Base-by-base conservation (phyloP, 2,797 vertebrate genomes). In the Acanthis flammea region DNA sequence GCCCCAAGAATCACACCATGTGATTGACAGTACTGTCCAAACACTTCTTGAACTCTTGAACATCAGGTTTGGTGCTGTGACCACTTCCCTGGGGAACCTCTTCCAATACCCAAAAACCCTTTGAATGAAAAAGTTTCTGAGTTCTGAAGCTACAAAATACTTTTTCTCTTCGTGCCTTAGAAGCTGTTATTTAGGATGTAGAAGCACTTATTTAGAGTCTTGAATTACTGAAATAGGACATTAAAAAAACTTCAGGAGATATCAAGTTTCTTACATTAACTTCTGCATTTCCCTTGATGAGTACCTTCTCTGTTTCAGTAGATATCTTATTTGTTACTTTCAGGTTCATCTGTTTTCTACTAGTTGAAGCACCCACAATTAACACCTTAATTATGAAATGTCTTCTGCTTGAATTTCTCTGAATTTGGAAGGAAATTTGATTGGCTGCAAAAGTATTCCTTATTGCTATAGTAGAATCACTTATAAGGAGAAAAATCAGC, bases 291-390 rank as follows among this genome's bases (percentile, higher is more conserved):
- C 25, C 65, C 53, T 80, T 76, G 30, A 70, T 53, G 28, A 88
- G 51, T 87, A 51, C 42, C 22, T 67, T 77, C 47, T 80, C 23
- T 72, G 10, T 94, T 84, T 97, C 79, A 79, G 60, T 65, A 88
- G 66, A 63, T 45, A 31, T n/a, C 75, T 68, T 48, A 63, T 85
- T 61, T 23, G 5, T 50, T 88, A 28, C 47, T 67, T 90, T 89
- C 58, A 63, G 67, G 73, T 76, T 96, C 80, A 77, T 92, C 73
- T 94, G 47, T 91, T 95, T 96, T 84, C 91, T 91, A 87, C 72
- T 88, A 67, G 41, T 30, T 80, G 79, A 92, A 93, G 72, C 74
- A 82, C 28, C 55, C 37, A 60, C 14, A 73, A 35, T 63, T 61
- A 92, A 37, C 27, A 74, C n/a, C 68, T 75, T 42, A 39, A 75